phyloP scores from a whole-genome alignment of 1,140 invertebrate species.

The Battus philenor region DNA sequence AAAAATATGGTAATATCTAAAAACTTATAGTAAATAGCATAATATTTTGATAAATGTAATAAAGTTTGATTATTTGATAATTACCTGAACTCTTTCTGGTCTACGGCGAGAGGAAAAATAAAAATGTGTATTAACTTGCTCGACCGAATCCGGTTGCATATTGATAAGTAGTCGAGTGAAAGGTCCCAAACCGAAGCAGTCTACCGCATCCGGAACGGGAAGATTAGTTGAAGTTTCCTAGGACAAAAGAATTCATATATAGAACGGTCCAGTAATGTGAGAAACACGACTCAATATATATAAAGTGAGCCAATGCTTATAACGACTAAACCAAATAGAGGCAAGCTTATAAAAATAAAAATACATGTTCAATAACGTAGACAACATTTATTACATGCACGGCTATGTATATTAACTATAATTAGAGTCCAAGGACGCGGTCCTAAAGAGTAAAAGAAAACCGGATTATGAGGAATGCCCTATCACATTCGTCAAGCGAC shows the following conservation, averaged over 20 bases:
- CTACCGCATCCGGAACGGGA: constrained; percentile 41
- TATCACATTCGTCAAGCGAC: too few species aligned
- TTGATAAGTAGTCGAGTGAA: constrained; percentile 38
- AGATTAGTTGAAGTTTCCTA: constrained; percentile 30
- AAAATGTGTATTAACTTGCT: constrained; percentile 53
- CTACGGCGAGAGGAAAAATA: constrained; percentile 48
- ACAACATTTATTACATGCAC: too few species aligned
- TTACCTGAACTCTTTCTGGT: constrained; percentile 45
- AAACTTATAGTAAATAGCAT: not conserved
- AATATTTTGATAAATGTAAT: not conserved
- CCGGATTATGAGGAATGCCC: too few species aligned
- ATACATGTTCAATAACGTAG: too few species aligned
- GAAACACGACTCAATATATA: too few species aligned
- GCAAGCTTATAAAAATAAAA: too few species aligned
- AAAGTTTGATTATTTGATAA: not conserved
- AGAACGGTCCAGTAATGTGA: too few species aligned
- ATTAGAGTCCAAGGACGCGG: too few species aligned
- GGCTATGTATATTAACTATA: too few species aligned
- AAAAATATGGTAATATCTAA: not conserved
- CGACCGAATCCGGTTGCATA: constrained; percentile 45
- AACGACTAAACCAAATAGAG: too few species aligned
- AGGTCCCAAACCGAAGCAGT: constrained; percentile 53
- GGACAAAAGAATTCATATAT: not conserved
- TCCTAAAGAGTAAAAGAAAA: too few species aligned
- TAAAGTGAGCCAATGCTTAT: too few species aligned